These are phyloP conservation scores for Rhamphomyia laevipes DNA, from an alignment of 2,888 invertebrate species.

Conservation along the genomic window DNA sequence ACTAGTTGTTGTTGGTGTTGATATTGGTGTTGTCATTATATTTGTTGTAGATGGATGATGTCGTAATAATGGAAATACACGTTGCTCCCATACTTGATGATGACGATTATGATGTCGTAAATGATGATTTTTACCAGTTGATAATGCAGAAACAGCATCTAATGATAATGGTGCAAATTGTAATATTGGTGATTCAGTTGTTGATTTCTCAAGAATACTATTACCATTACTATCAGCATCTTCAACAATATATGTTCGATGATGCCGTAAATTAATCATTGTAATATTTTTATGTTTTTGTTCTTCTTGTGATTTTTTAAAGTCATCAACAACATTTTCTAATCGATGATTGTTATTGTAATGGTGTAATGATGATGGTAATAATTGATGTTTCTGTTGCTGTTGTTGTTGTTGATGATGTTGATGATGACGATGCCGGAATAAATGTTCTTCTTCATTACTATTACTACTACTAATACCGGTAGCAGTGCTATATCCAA, in stretches of 20 bases:
- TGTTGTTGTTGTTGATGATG: not conserved
- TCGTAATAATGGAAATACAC: conserved; percentile 25
- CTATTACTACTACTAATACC: too few relatives aligned
- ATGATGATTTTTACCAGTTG: not conserved
- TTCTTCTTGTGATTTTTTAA: conserved; percentile 14
- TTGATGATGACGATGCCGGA: not conserved
- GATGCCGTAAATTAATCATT: not conserved
- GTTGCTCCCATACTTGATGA: conserved; percentile 28
- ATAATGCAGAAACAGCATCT: not conserved
- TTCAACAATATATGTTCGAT: not conserved
- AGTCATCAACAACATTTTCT: conserved; percentile 19
- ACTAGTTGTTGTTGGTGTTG: not conserved
- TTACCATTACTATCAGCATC: too few relatives aligned
- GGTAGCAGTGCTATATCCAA: too few relatives aligned
- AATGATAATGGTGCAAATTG: not conserved
- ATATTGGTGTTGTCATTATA: conserved; percentile 6
- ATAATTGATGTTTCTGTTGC: not conserved
- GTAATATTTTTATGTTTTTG: not conserved
- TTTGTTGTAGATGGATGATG: conserved; percentile 18
- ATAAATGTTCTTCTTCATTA: not conserved
- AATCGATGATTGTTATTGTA: conserved; percentile 23
- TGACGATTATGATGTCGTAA: conserved; percentile 27
- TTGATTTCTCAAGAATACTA: not conserved
- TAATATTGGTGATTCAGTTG: not conserved
- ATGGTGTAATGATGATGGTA: conserved; percentile 22